Evolutionary conservation across 2,888 invertebrate species (phyloP).

Genomic region (Brenthis hecate): DNA sequence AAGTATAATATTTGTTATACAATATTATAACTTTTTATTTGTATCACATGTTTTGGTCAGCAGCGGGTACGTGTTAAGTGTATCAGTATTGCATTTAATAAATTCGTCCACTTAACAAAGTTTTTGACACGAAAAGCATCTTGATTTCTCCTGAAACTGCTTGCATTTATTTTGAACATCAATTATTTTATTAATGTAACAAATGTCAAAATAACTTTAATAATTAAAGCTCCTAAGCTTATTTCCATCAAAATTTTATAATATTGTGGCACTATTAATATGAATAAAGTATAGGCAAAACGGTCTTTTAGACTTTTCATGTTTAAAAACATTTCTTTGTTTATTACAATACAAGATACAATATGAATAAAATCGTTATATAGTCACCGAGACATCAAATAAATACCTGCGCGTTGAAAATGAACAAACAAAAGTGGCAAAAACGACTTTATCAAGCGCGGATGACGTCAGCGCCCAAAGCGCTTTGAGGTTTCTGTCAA

Average conservation of each 20-base stretch:
- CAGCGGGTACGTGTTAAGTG: background rate
- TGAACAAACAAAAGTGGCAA: conserved; percentile 43
- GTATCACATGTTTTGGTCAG: background rate
- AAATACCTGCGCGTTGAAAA: conserved; percentile 42
- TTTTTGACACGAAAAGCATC: too few relatives aligned
- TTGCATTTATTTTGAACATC: too few relatives aligned
- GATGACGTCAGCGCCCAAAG: conserved; percentile 43
- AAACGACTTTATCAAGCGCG: conserved; percentile 43
- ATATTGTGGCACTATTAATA: too few relatives aligned
- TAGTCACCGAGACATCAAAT: conserved; percentile 28
- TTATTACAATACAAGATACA: background rate
- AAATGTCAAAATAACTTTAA: too few relatives aligned
- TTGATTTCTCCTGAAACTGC: too few relatives aligned
- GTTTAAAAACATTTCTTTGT: background rate
- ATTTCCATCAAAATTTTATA: too few relatives aligned
- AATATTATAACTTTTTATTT: conserved; percentile 12
- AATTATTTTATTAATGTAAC: too few relatives aligned
- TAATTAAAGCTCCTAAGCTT: too few relatives aligned
- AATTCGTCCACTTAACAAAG: too few relatives aligned
- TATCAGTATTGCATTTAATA: background rate
- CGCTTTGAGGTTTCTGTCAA: conserved; percentile 47
- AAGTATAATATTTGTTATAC: conserved; percentile 5
- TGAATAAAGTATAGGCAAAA: too few relatives aligned
- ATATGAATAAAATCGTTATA: conserved; percentile 21
- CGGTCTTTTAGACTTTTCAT: background rate